A percentile compares a stretch with the other conserved stretches of the same genome.
Conservation (phyloP, 2,113 vertebrate species). For the Melospiza melodia region DNA sequence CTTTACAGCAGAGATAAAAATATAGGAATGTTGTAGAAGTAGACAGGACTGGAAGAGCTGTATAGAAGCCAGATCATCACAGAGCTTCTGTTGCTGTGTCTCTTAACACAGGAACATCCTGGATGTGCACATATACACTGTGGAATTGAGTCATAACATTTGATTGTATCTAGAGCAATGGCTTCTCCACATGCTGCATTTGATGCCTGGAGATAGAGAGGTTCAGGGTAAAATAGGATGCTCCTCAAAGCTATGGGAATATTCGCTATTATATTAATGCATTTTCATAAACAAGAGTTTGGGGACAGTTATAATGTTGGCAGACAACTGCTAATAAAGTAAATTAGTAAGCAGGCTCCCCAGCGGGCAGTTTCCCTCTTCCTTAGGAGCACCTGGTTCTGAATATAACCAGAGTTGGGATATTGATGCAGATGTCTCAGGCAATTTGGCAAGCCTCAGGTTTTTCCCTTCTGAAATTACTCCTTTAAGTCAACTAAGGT, state of each 20-base stretch:
- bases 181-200: background rate
- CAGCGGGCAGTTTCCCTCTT: background rate
- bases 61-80: background rate
- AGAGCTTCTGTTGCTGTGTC: background rate
- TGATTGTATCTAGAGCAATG: background rate
- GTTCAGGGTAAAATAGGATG: background rate
- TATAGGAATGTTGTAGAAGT: background rate
- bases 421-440: conserved; percentile 13
- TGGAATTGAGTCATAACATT: background rate
- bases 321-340: conserved; percentile 35
- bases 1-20: background rate
- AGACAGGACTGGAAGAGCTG: background rate
- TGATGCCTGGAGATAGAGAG: background rate
- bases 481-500: conserved; percentile 28
- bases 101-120: background rate
- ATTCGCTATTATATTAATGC: background rate
- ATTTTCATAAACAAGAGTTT: conserved; percentile 16
- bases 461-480: conserved; percentile 23
- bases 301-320: conserved; percentile 2
- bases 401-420: background rate
- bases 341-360: conserved; percentile 31
- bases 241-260: background rate
- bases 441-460: background rate
- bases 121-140: background rate
- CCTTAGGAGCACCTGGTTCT: conserved; percentile 38